Evolutionary conservation across 1,140 invertebrate genomes (phyloP), one percentile per base, ranked within the genome.

Genomic region (Lasaia peninsularis): DNA sequence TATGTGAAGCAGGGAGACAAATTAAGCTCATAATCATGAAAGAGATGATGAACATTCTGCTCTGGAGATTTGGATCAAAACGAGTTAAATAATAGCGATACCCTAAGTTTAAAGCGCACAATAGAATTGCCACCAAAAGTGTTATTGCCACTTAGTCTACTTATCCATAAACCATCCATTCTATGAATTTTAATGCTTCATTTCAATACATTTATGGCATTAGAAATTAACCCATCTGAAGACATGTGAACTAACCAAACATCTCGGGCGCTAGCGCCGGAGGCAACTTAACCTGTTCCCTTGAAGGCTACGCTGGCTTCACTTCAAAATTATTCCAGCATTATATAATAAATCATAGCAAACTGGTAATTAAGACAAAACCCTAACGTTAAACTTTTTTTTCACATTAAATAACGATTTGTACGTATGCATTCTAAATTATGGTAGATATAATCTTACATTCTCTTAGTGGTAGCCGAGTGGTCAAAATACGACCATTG

Each of bases 291-390:
- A 86, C 83, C 79, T 75, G 83, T 82, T 86, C 68, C 62, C 55
- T 65, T 35, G 48, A 50, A 32, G 73, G 69, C 67, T 87, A 83
- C 81, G 80, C 83, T 80, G 69, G 20, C 73, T 11, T 52, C 75
- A 74, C 73, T 81, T 66, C 70, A 82, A 78, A 86, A 85, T 83
- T 78, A 87, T 87, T 82, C 80, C 74, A 65, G 70, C 72, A 73
- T 85, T 82, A 80, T 79, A 78, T 75, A 79, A 88, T 88, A 88
- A 88, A 88, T 88, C 85, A 88, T 86, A 86, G 78, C 84, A 78
- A 84, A 80, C 83, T 74, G 65, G 81, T 88, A 88, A 88, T 86
- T 86, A 86, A 85, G 78, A 81, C 76, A 79, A 80, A 83, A 82
- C 78, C 81, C 77, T 74, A 83, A 83, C 76, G 65, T 65, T 56